Evolutionary conservation across 2,888 invertebrate genomes (phyloP), one percentile per base, ranked within the genome.

Genomic region (Syritta pipiens): DNA sequence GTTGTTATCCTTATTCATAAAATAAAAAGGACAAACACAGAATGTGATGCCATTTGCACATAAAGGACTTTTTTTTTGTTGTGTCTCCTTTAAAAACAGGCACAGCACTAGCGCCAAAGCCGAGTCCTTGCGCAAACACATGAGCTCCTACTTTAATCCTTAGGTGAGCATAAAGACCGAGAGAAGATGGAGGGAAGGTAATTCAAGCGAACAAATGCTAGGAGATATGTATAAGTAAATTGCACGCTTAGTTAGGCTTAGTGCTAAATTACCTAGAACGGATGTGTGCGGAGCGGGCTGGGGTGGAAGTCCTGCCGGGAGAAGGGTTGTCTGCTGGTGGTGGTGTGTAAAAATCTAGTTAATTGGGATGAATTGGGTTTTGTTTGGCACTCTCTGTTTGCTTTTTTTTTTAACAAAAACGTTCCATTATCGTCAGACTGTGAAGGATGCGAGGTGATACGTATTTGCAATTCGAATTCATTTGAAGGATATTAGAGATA

Each of bases 161-260:
- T 12, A 69, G 44, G 49, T 69, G 62, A 32, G 30, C 55, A 26
- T 37, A 48, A 35, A 40, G 5, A n/a, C 10, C 4, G n/a, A 4
- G 26, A 20, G n/a, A 40, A 22, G 53, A 24, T n/a, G 10, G 3
- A 40, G 19, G 42, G 51, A 10, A 51, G 63, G 32, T 76, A 55
- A 59, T 69, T 63, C 57, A 51, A 51, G 49, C 62, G 53, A 57
- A 63, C 44, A 57, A 77, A 65, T 51, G 53, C 71, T 46, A 10
- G 30, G 17, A 71, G 53, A 53, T 65, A 55, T 59, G 44, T 71
- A 69, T 76, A 65, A 72, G 77, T 71, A 77, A 77, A 77, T 77
- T 71, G 77, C 42, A 71, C 48, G 77, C 71, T 77, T 77, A 77
- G 77, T 77, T 77, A 77, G 60, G 77, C 65, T 65, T 77, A 65